These are phyloP conservation scores for Argyra leucocephala DNA, from an alignment of 2,888 invertebrate species.

Conservation along the genomic window DNA sequence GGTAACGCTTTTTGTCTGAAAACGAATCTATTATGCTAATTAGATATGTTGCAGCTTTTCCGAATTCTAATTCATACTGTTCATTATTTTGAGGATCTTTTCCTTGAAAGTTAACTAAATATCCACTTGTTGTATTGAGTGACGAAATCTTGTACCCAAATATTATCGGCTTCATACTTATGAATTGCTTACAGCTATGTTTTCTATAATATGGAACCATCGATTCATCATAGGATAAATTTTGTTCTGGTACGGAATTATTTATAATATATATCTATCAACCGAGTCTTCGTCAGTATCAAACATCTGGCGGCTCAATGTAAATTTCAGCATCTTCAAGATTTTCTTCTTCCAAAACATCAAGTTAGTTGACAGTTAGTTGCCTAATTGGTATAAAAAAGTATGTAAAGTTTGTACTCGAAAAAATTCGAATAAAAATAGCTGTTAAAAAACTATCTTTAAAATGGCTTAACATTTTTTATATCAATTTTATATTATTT, in stretches of 20 bases:
- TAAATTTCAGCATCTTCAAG: no score
- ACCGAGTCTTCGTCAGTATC: no score
- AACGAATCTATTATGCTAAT: conserved; percentile 21
- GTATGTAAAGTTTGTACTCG: no score
- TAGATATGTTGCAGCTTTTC: conserved; percentile 22
- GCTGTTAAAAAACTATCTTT: no score
- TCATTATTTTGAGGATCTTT: conserved; percentile 25
- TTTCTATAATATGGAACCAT: conserved; percentile 32
- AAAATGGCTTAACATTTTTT: no score
- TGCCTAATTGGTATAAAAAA: no score
- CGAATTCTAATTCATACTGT: conserved; percentile 17
- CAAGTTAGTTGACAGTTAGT: no score
- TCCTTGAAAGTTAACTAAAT: conserved; percentile 25
- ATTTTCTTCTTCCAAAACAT: no score
- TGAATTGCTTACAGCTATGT: conserved; percentile 30
- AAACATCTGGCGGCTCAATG: no score
- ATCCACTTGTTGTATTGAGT: conserved; percentile 22
- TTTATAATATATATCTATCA: not conserved
- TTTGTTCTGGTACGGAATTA: conserved; percentile 21
- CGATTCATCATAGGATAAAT: conserved; percentile 28
- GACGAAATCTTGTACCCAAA: conserved; percentile 29
- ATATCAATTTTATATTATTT: no score
- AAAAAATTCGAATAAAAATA: no score
- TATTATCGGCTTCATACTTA: conserved; percentile 27
- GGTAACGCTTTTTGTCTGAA: conserved; percentile 17